phyloP scores from a whole-genome alignment of 2,888 invertebrate genomes.

The Hybos culiciformis region DNA sequence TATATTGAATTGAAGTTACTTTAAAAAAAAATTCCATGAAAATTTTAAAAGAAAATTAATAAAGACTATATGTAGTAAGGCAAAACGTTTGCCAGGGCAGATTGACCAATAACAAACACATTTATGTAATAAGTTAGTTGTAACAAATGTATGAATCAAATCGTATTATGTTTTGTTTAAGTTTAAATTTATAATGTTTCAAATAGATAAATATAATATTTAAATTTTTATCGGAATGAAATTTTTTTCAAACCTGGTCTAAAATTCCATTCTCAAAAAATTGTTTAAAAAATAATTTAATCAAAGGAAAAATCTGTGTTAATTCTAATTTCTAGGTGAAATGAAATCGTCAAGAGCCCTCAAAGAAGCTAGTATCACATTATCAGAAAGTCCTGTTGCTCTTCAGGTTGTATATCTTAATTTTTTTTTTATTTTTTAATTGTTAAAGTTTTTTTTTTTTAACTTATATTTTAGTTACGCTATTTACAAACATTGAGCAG shows the following conservation, averaged over 20 bases:
- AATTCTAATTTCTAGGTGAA: slow-evolving; percentile 76
- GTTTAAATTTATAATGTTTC: too few relatives aligned
- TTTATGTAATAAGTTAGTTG: too few relatives aligned
- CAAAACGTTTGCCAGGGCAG: too few relatives aligned
- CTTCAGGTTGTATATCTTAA: slow-evolving; percentile 31
- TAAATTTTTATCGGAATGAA: too few relatives aligned
- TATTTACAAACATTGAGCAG: slow-evolving; percentile 81
- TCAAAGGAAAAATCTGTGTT: slow-evolving; percentile 39
- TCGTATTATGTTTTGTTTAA: too few relatives aligned
- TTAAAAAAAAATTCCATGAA: too few relatives aligned
- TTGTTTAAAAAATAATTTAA: neutral
- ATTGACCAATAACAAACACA: too few relatives aligned
- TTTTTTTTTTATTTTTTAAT: neutral
- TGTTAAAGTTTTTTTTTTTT: neutral
- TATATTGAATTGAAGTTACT: too few relatives aligned
- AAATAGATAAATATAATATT: too few relatives aligned
- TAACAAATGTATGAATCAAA: too few relatives aligned
- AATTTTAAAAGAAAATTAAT: too few relatives aligned
- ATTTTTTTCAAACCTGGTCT: neutral
- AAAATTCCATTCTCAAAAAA: slow-evolving; percentile 22
- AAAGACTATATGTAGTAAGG: too few relatives aligned
- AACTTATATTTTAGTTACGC: slow-evolving; percentile 46
- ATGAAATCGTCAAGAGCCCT: slow-evolving; percentile 67
- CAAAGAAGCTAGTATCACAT: slow-evolving; percentile 72
- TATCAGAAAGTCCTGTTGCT: slow-evolving; percentile 59